A percentile compares a stretch with the other conserved stretches of the same genome.
These are phyloP conservation scores for Chrysocyon brachyurus DNA, from an alignment of 2,797 vertebrate genomes.

Conservation along the genomic window DNA sequence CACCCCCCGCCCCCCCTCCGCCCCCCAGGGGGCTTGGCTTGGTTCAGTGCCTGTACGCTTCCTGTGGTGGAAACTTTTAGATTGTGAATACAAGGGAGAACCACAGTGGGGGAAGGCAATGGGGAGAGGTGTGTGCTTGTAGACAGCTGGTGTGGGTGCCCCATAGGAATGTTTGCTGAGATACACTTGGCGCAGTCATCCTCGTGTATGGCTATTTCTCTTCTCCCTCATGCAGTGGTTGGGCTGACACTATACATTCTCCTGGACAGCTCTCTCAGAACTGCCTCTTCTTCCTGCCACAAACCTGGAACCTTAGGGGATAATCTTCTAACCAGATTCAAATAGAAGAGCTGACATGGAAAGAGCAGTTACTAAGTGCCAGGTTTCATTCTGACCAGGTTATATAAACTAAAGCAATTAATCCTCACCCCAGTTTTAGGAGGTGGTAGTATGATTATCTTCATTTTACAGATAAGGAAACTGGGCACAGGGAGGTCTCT, in stretches of 20 bases:
- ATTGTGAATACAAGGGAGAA: background rate
- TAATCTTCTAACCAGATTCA: constrained; percentile 13
- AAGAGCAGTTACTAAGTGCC: background rate
- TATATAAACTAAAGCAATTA: background rate
- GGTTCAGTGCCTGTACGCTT: background rate
- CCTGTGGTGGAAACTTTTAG: background rate
- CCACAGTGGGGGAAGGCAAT: background rate
- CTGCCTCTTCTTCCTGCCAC: background rate
- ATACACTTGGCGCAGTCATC: background rate
- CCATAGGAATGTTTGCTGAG: background rate
- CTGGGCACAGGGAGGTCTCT: background rate
- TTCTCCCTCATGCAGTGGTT: background rate
- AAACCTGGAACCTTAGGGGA: background rate
- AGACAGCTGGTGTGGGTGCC: background rate
- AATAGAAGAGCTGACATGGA: background rate
- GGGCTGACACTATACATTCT: background rate
- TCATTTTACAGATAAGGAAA: background rate
- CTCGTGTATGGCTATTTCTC: background rate
- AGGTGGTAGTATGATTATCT: background rate
- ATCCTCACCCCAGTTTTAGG: background rate
- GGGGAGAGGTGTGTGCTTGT: background rate
- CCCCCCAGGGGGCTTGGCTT: background rate
- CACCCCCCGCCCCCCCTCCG: too few relatives aligned
- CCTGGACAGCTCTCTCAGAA: background rate
- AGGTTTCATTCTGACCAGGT: background rate